phyloP scores from a whole-genome alignment of 1,140 invertebrate species.

The Musca domestica region DNA sequence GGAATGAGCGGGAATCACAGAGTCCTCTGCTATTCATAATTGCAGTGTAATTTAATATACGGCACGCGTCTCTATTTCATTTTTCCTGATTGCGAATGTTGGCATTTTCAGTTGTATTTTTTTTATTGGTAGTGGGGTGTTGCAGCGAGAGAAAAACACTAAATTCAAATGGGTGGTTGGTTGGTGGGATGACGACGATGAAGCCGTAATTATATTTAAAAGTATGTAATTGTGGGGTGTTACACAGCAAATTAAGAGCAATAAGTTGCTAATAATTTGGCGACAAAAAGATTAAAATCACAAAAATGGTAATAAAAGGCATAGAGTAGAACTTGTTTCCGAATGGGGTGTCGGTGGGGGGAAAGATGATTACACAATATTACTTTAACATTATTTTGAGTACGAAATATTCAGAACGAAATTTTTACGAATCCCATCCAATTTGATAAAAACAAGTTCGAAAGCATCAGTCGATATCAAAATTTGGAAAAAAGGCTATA shows the following conservation, averaged over 20 bases:
- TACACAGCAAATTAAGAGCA: conserved; percentile 18
- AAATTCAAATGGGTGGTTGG: too few relatives aligned
- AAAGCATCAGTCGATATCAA: too few relatives aligned
- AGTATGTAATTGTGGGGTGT: conserved; percentile 18
- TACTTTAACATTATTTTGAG: too few relatives aligned
- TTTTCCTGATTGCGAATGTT: conserved; percentile 13
- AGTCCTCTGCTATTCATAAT: neutral
- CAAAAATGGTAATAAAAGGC: too few relatives aligned
- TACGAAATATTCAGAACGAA: too few relatives aligned
- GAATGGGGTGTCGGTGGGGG: too few relatives aligned
- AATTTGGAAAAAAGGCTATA: too few relatives aligned
- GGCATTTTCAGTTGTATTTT: neutral
- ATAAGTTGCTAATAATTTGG: conserved; percentile 14
- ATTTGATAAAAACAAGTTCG: too few relatives aligned
- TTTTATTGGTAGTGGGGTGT: neutral
- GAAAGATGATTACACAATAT: too few relatives aligned
- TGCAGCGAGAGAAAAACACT: neutral
- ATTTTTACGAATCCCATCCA: too few relatives aligned
- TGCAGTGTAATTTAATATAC: conserved; percentile 16
- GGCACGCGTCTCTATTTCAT: conserved; percentile 18
- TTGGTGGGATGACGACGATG: too few relatives aligned
- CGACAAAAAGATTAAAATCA: neutral
- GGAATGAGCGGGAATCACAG: neutral
- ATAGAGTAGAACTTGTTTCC: too few relatives aligned
- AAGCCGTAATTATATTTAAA: conserved; percentile 19